phyloP scores from a whole-genome alignment of 2,113 vertebrate species.

The Apodemus sylvaticus region DNA sequence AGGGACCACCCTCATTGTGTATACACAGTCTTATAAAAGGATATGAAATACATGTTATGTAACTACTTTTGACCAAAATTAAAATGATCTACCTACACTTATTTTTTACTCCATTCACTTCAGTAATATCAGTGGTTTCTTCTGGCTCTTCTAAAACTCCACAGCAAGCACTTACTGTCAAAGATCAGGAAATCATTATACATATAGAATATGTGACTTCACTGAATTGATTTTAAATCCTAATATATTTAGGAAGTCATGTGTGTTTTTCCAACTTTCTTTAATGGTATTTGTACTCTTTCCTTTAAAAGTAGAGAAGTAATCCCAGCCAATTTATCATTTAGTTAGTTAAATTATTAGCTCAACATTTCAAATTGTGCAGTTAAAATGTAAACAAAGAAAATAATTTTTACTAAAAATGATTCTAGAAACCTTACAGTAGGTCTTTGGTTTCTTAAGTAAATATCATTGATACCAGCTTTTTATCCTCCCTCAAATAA shows the following conservation, averaged over 20 bases:
- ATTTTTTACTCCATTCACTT: background rate
- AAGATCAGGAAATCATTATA: background rate
- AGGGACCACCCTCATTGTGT: background rate
- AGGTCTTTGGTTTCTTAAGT: background rate
- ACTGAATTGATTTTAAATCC: background rate
- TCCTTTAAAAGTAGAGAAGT: background rate
- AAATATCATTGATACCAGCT: slow-evolving; percentile 6
- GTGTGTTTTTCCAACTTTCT: slow-evolving; percentile 1
- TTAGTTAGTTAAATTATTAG: background rate
- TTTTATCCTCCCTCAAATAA: slow-evolving; percentile 17
- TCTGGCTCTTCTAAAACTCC: slow-evolving; percentile 18
- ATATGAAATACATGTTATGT: slow-evolving; percentile 5
- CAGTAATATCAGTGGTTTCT: slow-evolving; percentile 11
- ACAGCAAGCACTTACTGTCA: background rate
- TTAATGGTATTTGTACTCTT: slow-evolving; percentile 1
- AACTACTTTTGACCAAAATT: background rate
- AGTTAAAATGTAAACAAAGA: slow-evolving; percentile 30
- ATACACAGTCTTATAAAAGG: background rate
- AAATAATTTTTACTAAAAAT: background rate
- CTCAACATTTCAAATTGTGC: slow-evolving; percentile 40
- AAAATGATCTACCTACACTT: background rate
- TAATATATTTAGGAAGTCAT: slow-evolving; percentile 35
- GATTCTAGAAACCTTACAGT: background rate
- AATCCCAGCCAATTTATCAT: slow-evolving; percentile 18
- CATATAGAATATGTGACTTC: background rate